Evolutionary conservation across 1,140 invertebrate species (phyloP), one percentile per base, ranked within the genome.

Genomic region (Heliothis subflexa): DNA sequence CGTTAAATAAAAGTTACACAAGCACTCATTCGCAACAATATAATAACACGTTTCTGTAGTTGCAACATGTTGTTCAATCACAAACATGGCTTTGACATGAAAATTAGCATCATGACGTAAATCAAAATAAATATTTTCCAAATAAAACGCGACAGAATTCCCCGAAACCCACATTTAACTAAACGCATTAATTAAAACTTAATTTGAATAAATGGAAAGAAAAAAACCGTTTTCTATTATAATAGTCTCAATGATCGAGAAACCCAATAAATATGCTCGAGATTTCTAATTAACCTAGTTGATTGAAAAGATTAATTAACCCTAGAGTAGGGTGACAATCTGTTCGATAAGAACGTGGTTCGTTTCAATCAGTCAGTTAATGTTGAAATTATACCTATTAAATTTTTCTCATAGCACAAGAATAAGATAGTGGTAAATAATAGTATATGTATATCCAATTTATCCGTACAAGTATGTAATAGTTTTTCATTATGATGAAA

Each of bases 281-380:
- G 66, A 70, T 78, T 81, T 78, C 71, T 71, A 73, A 81, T 77
- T 81, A 81, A 78, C 55, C 50, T 59, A 62, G 64, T 81, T 75
- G 64, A 81, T 81, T 78, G 75, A 66, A 72, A 81, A 75, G 18
- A 70, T 78, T 78, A 78, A 81, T 81, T 78, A 78, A 78, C 71
- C 55, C 50, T 40, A 54, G 14, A 13, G 45, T 75, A 61, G 54
- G 62, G 71, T 70, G 59, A 21, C 54, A 3, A 28, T 59, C 28
- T 18, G 45, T 54, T 66, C 13, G 3, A 5, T 0, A 59, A 28
- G 21, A 61, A 55, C 9, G 33, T 40, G 33, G 33, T 40, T 40
- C 33, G 33, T 40, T 40, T 9, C 33, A 40, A 40, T 3, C 33
- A 40, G 33, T 25, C 21, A 2, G 21, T 1, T 0, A 25, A 25